Conservation (phyloP, 37 sponge, comb jelly and placozoan genomes). For the Theonella swinhoei region DNA sequence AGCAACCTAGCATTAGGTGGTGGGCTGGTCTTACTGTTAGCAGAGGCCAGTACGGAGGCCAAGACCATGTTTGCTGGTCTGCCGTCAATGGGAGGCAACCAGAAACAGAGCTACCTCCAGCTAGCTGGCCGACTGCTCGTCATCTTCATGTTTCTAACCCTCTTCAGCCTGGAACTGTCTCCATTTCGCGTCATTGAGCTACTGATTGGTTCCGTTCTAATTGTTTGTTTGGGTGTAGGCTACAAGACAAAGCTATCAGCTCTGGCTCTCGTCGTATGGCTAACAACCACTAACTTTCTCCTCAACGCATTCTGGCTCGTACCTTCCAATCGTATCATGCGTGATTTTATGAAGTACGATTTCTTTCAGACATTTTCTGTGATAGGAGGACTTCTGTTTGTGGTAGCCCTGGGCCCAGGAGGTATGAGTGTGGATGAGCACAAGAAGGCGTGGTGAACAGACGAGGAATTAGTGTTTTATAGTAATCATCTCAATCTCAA, state of each 20-base stretch:
- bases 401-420: slow-evolving; percentile 96
- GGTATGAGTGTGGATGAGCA: slow-evolving; percentile 97
- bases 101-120: slow-evolving; percentile 95
- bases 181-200: slow-evolving; percentile 70
- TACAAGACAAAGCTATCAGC: slow-evolving; percentile 95
- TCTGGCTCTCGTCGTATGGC: slow-evolving; percentile 82
- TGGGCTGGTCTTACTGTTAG: slow-evolving; percentile 88
- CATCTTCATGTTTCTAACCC: slow-evolving; percentile 97
- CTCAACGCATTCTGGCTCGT: slow-evolving; percentile 93
- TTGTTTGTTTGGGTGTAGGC: slow-evolving; percentile 89
- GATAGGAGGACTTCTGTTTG: slow-evolving; percentile 94
- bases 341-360: slow-evolving; percentile 97
- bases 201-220: slow-evolving; percentile 72
- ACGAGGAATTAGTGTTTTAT: background rate
- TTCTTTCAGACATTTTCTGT: slow-evolving; percentile 99
- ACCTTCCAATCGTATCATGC: slow-evolving; percentile 70
- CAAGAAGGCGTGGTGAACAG: slow-evolving; percentile 94
- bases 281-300: slow-evolving; percentile 75
- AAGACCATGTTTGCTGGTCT: slow-evolving; percentile 99
- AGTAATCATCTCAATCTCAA: background rate
- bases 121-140: slow-evolving; percentile 94
- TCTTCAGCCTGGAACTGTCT: slow-evolving; percentile 85
- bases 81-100: slow-evolving; percentile 84
- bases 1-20: slow-evolving; percentile 94
- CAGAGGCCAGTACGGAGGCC: slow-evolving; percentile 87